Base-by-base conservation (phyloP, 2,888 invertebrate species). In the Arctia plantaginis region DNA sequence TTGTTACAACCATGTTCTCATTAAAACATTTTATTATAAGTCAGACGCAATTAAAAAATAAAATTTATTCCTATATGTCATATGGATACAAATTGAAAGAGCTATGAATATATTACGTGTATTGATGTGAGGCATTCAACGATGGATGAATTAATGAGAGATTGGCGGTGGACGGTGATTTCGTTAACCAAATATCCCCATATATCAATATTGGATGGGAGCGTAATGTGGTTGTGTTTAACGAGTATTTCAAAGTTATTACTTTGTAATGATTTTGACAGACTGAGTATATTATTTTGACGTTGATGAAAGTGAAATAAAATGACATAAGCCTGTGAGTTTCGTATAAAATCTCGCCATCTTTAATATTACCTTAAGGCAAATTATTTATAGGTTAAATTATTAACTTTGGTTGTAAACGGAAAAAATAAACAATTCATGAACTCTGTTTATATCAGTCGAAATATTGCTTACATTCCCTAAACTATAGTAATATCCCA, bases 61-160 rank as follows among this genome's bases (percentile, higher is more conserved):
- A 51, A 23, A 51, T 51, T 51, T 6, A 51, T 51, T 51, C 8
- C 8, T 35, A 18, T 23, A 35, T 65, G 65, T 1, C 1, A 0
- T 65, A 39, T 65, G 12, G 23, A 65, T 23, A 35, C 23, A 65
- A 35, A 65, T 35, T 39, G 12, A 35, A 65, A 74, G 30, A 62
- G 8, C 18, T 15, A 30, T 62, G 15, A 77, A 41, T 64, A 82
- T 82, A 83, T 75, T 81, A n/a, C n/a, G 23, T 8, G 8, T 35
- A 81, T 75, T 81, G 47, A 78, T 73, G 59, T 66, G 69, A n/a
- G 55, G 69, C 72, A 81, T 76, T 81, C 79, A 73, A 74, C 76
- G 79, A 66, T 66, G 47, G 41, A 74, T 78, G 73, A 81, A 83
- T 81, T 74, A 83, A 81, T 81, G 62, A 62, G 74, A 83, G 64